Evolutionary conservation across 1,140 invertebrate genomes (phyloP), one percentile per base, ranked within the genome.

Genomic region (Choristoneura fumiferana): DNA sequence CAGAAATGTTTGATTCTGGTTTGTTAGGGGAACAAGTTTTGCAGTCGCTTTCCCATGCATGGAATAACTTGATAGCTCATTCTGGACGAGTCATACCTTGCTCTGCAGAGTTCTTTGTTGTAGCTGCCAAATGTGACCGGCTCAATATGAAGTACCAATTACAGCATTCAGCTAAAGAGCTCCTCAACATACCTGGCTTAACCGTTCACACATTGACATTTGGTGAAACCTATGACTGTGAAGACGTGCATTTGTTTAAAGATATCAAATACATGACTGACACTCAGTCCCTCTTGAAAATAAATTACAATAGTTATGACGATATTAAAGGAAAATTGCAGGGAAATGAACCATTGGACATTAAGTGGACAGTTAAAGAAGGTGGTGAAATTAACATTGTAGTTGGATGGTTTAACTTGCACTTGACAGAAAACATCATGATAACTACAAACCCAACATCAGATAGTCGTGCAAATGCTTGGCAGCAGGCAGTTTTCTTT

Each of bases 1-100:
- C 94, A 52, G 95, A 96, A 85, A 93, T 93, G 43, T 94, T 96
- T 90, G 95, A 96, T 90, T 92, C 93, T 60, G 95, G 92, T 1
- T 72, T 96, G 15, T 93, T 96, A 82, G 95, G 95, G 10, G 95
- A 96, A 86, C 88, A 92, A 66, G 90, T 94, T 34, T 76, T 96
- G 34, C 85, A 92, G 69, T 93, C 93, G 14, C 68, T 96, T 17
- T 77, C 91, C 34, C 92, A 95, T 89, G 94, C 94, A 4, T 93
- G 92, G 90, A 73, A 92, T 58, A 74, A 92, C 63, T 78, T 95
- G 14, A 71, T 95, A 39, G 66, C 13, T 55, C 76, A 65, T n/a
- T 74, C 72, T 54, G 88, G 80, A 49, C 89, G 90, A 62, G 87
- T 92, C 17, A 90, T 96, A 58, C 95, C 95, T 13, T 83, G 84